phyloP scores from a whole-genome alignment of 2,113 vertebrate species.

The Baryphthengus martii region DNA sequence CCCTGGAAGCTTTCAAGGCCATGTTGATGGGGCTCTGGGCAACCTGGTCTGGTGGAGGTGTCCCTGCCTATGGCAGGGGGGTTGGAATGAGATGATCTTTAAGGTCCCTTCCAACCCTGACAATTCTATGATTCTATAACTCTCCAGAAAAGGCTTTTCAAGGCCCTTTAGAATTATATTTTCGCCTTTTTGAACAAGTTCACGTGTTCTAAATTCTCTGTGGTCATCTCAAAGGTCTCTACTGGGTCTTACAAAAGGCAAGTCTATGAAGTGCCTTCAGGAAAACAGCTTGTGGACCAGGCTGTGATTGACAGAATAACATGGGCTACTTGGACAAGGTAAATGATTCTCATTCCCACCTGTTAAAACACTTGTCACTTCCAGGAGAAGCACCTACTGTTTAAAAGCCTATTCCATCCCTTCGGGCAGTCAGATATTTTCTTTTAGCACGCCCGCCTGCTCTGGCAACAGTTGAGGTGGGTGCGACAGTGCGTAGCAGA shows the following conservation, averaged over 20 bases:
- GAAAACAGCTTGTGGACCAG: constrained; percentile 92
- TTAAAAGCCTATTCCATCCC: background rate
- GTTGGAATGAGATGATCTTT: no score
- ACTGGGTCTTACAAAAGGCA: constrained; percentile 95
- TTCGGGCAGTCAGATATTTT: background rate
- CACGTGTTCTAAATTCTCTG: background rate
- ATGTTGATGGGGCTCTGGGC: no score
- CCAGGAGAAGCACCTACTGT: background rate
- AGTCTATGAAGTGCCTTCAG: constrained; percentile 97
- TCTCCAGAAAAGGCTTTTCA: background rate
- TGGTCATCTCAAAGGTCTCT: constrained; percentile 80
- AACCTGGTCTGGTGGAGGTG: no score
- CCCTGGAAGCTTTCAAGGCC: no score
- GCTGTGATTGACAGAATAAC: constrained; percentile 92
- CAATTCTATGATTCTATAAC: no score
- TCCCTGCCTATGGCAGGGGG: no score
- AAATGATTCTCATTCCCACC: background rate
- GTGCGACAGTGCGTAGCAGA: background rate
- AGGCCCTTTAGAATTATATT: background rate
- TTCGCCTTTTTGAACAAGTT: background rate
- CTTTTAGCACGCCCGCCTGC: background rate
- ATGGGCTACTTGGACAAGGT: constrained; percentile 98
- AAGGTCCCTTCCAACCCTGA: no score
- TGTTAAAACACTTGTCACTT: background rate
- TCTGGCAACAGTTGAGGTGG: background rate